Evolutionary conservation across 2,888 invertebrate species (phyloP), one percentile per base, ranked within the genome.

Genomic region (Rutpela maculata): DNA sequence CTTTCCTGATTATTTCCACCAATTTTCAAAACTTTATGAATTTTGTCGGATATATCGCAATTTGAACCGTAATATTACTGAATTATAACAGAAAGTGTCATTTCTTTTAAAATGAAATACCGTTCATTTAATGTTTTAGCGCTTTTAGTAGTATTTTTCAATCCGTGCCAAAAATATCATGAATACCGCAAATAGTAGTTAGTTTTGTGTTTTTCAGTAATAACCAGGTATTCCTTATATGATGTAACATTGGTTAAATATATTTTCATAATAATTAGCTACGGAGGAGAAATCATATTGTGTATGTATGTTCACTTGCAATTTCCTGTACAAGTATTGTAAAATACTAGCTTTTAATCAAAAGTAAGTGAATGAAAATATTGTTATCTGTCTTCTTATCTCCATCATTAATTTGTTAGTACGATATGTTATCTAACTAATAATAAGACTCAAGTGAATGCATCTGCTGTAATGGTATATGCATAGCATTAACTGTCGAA

Each of bases 401-500:
- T 50, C 50, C 6, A n/a, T n/a, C n/a, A 50, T n/a, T 50, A 50
- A 50, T 50, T 50, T 50, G 50, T 50, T 50, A 50, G 12, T 50
- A 50, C 50, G 50, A 15, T 50, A 50, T 50, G 50, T 50, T 50
- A 50, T 50, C 50, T 50, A 56, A 17, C 12, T 55, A 76, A 76
- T 76, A 76, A 76, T 68, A 72, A 72, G 71, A 76, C 76, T 56
- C 63, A 56, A 66, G 77, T 66, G 65, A 65, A 73, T 66, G 77
- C 69, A 69, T 69, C 77, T 70, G 26, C 70, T n/a, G 43, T 35
- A 57, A 69, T 59, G 57, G 72, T 62, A 73, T 68, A 31, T 50
- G 55, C 55, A 73, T 50, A 55, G 18, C 50, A 50, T 63, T 63
- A 63, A 65, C 72, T 73, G 72, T 73, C 74, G 56, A 74, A 57